Conservation (phyloP, 2,797 vertebrate genomes). For the Helostoma temminkii region DNA sequence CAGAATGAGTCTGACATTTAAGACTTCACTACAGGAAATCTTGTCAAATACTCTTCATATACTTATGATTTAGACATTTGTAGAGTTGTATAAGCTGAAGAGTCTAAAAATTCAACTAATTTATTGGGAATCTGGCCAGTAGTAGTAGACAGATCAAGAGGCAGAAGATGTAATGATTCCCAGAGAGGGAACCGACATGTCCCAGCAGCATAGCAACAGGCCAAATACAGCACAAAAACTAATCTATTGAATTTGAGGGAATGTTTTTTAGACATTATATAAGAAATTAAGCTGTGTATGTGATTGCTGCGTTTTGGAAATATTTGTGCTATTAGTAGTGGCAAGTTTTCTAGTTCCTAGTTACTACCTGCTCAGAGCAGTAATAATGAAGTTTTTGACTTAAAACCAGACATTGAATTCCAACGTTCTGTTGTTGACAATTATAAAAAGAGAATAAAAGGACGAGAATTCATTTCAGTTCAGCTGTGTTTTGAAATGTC, state of each 20-base stretch:
- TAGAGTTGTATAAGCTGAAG: neutral
- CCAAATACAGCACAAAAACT: neutral
- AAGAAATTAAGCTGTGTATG: no score
- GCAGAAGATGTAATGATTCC: neutral
- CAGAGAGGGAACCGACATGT: neutral
- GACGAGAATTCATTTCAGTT: neutral
- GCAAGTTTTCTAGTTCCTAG: no score
- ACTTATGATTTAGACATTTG: neutral
- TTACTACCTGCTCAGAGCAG: slow-evolving; percentile 1
- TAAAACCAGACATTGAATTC: neutral
- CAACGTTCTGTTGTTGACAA: neutral
- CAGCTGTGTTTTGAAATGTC: neutral
- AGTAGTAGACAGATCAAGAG: neutral
- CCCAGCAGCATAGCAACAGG: no score
- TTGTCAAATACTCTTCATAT: no score
- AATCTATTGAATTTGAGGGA: neutral
- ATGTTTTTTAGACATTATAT: neutral
- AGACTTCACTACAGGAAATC: no score
- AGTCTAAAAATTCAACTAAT: neutral
- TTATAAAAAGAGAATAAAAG: slow-evolving; percentile 1
- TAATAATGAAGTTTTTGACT: neutral
- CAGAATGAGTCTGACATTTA: neutral
- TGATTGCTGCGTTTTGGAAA: no score
- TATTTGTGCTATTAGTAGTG: neutral
- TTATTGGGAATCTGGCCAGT: neutral